Percentiles rank a stretch among this genome's conserved stretches.
Conservation (phyloP, 2,113 vertebrate species). For the Amblyornis subalaris region DNA sequence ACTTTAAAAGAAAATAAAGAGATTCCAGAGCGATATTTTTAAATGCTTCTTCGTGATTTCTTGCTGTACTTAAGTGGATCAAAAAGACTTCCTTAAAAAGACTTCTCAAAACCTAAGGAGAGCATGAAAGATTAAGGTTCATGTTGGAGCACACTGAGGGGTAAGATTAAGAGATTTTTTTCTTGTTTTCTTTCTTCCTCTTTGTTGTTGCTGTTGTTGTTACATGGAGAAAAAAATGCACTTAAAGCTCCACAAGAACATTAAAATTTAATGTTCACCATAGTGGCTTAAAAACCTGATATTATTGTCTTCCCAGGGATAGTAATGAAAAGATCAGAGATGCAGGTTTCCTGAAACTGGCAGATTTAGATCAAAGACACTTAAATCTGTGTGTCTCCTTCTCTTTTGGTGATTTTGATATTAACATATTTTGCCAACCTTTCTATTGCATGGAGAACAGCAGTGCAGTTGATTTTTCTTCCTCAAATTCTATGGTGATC, state of each 20-base stretch:
- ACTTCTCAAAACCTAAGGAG: neutral
- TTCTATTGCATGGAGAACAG: neutral
- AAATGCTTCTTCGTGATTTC: neutral
- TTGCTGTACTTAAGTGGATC: neutral
- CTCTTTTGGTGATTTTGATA: neutral
- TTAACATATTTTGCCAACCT: neutral
- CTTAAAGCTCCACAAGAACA: constrained; percentile 31
- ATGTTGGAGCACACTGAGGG: neutral
- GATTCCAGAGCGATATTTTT: neutral
- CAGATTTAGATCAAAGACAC: neutral
- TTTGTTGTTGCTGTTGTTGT: neutral
- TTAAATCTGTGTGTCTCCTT: neutral
- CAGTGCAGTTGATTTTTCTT: neutral
- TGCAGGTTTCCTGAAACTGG: neutral
- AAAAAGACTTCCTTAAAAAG: neutral
- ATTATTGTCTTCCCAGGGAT: neutral
- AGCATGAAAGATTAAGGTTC: neutral
- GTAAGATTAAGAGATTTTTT: neutral
- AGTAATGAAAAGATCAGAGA: neutral
- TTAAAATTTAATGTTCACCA: constrained; percentile 37
- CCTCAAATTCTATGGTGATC: neutral
- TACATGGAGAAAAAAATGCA: neutral
- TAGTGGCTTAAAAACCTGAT: neutral
- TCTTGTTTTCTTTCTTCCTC: neutral
- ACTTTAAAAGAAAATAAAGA: neutral